Evolutionary conservation across 1,140 invertebrate species (phyloP), one percentile per base, ranked within the genome.

Genomic region (Drosophila triauraria): DNA sequence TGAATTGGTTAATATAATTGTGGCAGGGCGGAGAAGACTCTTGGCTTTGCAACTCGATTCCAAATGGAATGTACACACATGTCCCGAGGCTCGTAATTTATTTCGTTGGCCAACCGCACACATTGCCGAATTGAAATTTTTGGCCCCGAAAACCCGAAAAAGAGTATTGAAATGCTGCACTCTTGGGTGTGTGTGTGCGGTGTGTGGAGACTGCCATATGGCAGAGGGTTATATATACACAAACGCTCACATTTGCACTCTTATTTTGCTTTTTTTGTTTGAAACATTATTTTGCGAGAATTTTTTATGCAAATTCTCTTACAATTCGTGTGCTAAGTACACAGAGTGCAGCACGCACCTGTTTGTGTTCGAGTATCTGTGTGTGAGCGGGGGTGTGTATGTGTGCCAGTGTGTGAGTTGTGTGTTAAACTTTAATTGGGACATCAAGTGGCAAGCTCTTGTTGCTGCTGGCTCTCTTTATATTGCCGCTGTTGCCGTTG

Each of bases 361-460:
- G 77, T 69, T 79, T 67, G 46, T 69, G 35, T 67, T 57, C 17
- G 38, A 3, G 43, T 53, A 43, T 60, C 44, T 62, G 42, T 35
- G 59, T 51, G 40, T 17, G 43, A 27, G 76, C 71, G 50, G 30
- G 42, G 30, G 15, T 32, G 42, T 58, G 58, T 35, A 62, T 44
- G 54, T 51, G 47, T 46, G 43, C 17, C 38, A 51, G 50, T 51
- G 48, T 71, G 42, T 46, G 69, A 70, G 53, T 58, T 58, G 46
- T 77, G 80, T 83, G 80, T 88, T 75, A 88, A 87, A 88, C 77
- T 80, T 87, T 87, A 87, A 87, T 87, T 87, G 84, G 83, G 70
- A 84, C 84, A 88, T 87, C 84, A 87, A 87, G 84, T 87, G 84
- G 75, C 68, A 67, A 75, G 78, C 59, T 63, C 59, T 65, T 76